Conservation (phyloP, 1,140 invertebrate genomes). For the Penaeus vannamei region DNA sequence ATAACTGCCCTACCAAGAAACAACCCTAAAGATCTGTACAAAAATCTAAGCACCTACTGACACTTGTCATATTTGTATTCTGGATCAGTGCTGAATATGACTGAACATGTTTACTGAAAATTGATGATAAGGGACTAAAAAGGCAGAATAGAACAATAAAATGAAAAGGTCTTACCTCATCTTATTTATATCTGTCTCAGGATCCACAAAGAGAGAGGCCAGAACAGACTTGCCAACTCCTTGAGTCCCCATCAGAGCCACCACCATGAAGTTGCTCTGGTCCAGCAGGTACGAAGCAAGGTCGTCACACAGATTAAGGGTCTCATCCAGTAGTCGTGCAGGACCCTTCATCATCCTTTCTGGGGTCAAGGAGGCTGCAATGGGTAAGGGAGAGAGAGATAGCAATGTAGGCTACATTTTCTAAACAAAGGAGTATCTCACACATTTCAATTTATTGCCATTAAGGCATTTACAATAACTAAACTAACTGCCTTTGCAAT, state of each 20-base stretch:
- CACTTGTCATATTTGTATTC: too few relatives aligned
- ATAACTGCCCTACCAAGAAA: too few relatives aligned
- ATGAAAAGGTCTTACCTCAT: constrained; percentile 21
- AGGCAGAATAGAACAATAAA: neutral
- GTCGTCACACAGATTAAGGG: constrained; percentile 52
- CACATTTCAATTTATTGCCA: too few relatives aligned
- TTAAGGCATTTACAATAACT: too few relatives aligned
- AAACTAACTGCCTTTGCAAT: too few relatives aligned
- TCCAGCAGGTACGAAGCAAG: constrained; percentile 51
- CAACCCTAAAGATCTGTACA: too few relatives aligned
- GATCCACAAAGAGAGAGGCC: constrained; percentile 54
- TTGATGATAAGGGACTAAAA: too few relatives aligned
- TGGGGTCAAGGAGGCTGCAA: constrained; percentile 51
- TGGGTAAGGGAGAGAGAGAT: neutral
- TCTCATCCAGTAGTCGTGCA: constrained; percentile 42
- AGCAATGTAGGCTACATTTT: too few relatives aligned
- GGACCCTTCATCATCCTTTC: constrained; percentile 58
- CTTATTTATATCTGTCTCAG: constrained; percentile 46
- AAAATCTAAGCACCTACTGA: too few relatives aligned
- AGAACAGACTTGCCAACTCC: constrained; percentile 53
- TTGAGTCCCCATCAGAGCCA: constrained; percentile 56
- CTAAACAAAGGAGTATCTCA: too few relatives aligned
- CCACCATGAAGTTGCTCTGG: constrained; percentile 59
- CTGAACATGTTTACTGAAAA: too few relatives aligned
- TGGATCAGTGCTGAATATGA: too few relatives aligned